phyloP scores from a whole-genome alignment of 1,140 invertebrate genomes.

The Mizuhopecten yessoensis region DNA sequence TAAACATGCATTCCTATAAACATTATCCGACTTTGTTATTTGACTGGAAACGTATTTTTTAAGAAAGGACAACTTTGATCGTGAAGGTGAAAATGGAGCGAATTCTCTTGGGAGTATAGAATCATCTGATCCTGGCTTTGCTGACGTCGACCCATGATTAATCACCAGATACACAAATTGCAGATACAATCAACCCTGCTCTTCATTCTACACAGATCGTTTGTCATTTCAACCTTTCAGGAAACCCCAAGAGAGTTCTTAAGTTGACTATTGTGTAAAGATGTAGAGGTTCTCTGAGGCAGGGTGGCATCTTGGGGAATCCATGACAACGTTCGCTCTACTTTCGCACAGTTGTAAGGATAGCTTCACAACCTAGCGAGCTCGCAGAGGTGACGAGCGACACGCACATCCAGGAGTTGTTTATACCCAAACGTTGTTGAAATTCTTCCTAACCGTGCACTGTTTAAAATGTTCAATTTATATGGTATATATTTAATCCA shows the following conservation, averaged over 20 bases:
- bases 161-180: background rate
- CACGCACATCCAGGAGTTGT: background rate
- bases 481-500: background rate
- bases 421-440: background rate
- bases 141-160: background rate
- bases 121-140: background rate
- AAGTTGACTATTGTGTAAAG: background rate
- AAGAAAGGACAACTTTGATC: background rate
- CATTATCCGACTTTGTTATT: background rate
- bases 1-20: too few species aligned
- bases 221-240: background rate
- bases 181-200: background rate
- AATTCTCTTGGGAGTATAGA: background rate
- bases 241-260: background rate
- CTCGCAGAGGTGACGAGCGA: background rate
- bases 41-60: background rate
- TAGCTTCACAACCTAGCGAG: background rate
- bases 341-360: background rate
- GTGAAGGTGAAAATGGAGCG: too few species aligned
- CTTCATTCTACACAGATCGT: background rate
- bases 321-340: background rate
- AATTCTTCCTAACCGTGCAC: background rate
- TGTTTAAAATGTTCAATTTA: background rate
- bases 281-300: background rate
- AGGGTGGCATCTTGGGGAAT: background rate